Percentiles rank a stretch among this genome's conserved stretches.
phyloP scores from a whole-genome alignment of 2,797 vertebrate genomes.

The Sebastiscus tertius region DNA sequence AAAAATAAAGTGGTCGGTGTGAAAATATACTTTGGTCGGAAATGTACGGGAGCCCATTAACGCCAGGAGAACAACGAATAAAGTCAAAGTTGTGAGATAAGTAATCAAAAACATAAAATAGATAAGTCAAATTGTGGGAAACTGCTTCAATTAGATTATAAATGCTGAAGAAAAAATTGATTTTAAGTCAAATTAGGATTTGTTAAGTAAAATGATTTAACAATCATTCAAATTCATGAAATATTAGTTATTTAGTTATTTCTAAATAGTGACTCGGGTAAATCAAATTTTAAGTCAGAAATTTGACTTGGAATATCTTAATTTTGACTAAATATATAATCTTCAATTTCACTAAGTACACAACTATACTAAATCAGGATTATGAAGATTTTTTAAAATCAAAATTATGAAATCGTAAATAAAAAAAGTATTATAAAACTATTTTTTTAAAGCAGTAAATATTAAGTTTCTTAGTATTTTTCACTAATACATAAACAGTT shows the following conservation, averaged over 20 bases:
- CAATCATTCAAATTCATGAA: not conserved
- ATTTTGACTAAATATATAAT: not conserved
- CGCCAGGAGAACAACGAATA: not conserved
- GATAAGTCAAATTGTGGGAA: not conserved
- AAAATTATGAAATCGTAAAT: not conserved
- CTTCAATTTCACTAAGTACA: too few relatives aligned
- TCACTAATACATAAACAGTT: too few relatives aligned
- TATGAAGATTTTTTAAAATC: not conserved
- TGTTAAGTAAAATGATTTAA: not conserved
- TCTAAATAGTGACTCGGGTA: not conserved
- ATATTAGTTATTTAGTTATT: not conserved
- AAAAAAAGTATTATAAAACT: not conserved
- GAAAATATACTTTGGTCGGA: not conserved
- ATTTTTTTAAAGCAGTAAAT: not conserved
- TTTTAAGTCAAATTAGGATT: not conserved
- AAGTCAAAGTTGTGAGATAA: not conserved
- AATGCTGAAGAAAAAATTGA: not conserved
- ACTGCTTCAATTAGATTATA: not conserved
- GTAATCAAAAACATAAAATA: not conserved
- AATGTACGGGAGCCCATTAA: not conserved
- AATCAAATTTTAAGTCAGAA: not conserved
- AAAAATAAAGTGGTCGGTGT: not conserved
- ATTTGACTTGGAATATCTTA: not conserved
- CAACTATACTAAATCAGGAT: not conserved
- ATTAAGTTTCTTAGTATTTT: too few relatives aligned